Evolutionary conservation across 2,113 vertebrate genomes (phyloP).

Genomic region (Colinus virginianus): DNA sequence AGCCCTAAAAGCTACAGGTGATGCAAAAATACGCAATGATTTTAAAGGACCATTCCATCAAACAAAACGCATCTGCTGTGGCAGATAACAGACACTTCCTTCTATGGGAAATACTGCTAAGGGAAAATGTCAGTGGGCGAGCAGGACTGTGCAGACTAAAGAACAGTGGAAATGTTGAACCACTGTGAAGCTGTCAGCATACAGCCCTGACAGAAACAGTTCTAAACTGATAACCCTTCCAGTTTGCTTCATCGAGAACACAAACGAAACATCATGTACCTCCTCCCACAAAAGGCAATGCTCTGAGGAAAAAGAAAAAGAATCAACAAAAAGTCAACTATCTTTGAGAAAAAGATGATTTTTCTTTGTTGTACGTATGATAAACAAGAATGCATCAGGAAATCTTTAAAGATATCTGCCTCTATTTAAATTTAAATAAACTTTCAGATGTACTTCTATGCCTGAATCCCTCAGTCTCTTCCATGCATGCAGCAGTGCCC

Average conservation of each 20-base stretch:
- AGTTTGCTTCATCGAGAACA: neutral
- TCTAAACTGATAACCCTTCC: neutral
- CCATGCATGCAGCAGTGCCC: rapidly evolving
- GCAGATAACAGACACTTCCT: neutral
- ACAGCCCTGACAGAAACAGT: neutral
- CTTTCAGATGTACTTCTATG: neutral
- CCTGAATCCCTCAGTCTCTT: neutral
- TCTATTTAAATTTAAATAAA: neutral
- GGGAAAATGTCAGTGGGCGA: neutral
- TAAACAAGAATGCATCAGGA: neutral
- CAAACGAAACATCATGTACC: neutral
- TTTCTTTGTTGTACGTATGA: neutral
- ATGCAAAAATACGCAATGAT: neutral
- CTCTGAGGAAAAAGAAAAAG: neutral
- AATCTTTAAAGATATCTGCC: neutral
- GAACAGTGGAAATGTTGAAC: neutral
- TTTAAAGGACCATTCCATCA: slow-evolving; percentile 5
- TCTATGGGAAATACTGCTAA: neutral
- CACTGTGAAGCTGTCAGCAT: neutral
- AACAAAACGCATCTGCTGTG: slow-evolving; percentile 15
- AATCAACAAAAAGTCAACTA: neutral
- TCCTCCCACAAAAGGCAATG: neutral
- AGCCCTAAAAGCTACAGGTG: neutral
- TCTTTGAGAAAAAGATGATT: neutral
- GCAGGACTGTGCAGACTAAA: neutral